phyloP scores from a whole-genome alignment of 2,797 vertebrate species.

The Telmatherina bonti region DNA sequence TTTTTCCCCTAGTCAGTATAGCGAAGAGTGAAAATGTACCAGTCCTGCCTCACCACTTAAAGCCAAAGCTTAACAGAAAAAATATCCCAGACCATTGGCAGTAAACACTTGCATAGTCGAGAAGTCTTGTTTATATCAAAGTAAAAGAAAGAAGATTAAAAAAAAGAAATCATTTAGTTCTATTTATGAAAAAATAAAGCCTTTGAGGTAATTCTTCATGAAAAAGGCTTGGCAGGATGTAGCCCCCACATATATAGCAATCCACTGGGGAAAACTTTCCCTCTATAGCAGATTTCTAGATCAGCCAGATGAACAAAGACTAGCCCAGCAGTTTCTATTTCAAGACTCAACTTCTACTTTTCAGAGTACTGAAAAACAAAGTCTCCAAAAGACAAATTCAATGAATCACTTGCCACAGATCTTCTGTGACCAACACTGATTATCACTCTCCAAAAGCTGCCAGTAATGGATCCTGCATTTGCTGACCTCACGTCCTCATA shows the following conservation, averaged over 20 bases:
- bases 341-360: constrained; percentile 29
- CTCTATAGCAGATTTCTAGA: constrained; percentile 41
- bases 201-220: constrained; percentile 31
- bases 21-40: constrained; percentile 44
- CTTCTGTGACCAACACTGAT: constrained; percentile 47
- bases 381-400: constrained; percentile 46
- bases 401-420: constrained; percentile 39
- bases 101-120: constrained; percentile 35
- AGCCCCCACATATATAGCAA: constrained; percentile 30
- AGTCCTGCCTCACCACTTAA: constrained; percentile 38
- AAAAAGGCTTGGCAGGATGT: constrained; percentile 34
- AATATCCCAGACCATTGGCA: constrained; percentile 51
- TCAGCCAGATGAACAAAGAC: constrained; percentile 51
- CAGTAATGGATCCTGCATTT: constrained; percentile 39
- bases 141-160: not conserved
- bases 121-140: constrained; percentile 18
- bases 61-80: constrained; percentile 50
- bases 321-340: constrained; percentile 49
- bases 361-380: constrained; percentile 37
- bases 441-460: constrained; percentile 48
- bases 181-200: constrained; percentile 7
- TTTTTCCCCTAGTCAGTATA: constrained; percentile 42
- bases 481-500: constrained; percentile 47
- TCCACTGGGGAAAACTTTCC: constrained; percentile 34
- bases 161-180: constrained; percentile 13